Conservation (phyloP, 2,888 invertebrate species). For the Pharmacophagus antenor region DNA sequence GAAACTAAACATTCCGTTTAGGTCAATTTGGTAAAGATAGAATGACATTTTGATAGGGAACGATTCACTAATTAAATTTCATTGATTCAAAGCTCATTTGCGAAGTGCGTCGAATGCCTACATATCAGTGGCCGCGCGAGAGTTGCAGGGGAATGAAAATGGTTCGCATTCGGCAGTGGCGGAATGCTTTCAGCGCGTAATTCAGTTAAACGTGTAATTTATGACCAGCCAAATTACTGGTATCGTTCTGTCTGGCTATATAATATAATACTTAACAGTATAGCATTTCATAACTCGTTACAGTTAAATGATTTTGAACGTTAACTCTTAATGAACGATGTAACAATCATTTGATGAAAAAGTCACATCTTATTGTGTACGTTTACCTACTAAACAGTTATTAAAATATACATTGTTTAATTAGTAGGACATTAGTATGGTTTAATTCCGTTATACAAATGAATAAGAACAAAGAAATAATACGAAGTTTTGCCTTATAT, state of each 20-base stretch:
- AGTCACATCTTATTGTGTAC: not conserved
- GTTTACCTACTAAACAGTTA: too few species aligned
- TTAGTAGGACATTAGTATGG: too few species aligned
- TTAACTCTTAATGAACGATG: not conserved
- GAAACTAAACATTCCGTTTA: constrained; percentile 3
- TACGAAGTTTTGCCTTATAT: too few species aligned
- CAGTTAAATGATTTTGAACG: not conserved
- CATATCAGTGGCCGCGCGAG: constrained; percentile 56
- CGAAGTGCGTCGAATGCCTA: constrained; percentile 58
- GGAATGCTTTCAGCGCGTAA: constrained; percentile 78
- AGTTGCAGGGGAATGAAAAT: constrained; percentile 56
- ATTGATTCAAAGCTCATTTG: constrained; percentile 60
- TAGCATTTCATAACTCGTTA: constrained; percentile 14
- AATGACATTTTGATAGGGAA: constrained; percentile 33
- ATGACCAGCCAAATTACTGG: constrained; percentile 75
- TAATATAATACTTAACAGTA: constrained; percentile 37
- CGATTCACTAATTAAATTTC: constrained; percentile 60
- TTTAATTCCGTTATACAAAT: too few species aligned
- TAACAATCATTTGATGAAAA: not conserved
- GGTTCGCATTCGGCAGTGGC: constrained; percentile 58
- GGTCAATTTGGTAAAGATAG: constrained; percentile 10
- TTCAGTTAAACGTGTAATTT: constrained; percentile 80
- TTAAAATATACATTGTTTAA: too few species aligned
- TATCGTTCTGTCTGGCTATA: constrained; percentile 61
- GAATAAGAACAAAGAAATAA: too few species aligned